A percentile compares a stretch with the other conserved stretches of the same genome.
Conservation (phyloP, 2,113 vertebrate species). For the Dendrocopos noguchii region DNA sequence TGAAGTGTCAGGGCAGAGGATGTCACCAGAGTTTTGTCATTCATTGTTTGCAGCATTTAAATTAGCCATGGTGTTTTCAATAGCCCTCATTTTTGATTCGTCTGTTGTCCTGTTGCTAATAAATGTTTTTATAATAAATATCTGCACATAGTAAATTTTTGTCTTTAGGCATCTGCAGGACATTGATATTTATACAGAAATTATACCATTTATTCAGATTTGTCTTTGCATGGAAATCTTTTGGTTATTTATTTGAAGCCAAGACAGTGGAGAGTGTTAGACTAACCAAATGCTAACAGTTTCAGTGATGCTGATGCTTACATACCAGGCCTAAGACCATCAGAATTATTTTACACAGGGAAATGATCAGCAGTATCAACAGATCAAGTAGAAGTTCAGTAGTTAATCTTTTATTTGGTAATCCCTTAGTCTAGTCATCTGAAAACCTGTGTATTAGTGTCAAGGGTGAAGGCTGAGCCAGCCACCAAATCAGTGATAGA, state of each 20-base stretch:
- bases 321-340: neutral
- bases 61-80: neutral
- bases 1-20: conserved; percentile 48
- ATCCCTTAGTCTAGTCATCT: neutral
- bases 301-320: neutral
- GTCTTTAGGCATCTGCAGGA: neutral
- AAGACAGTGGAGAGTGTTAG: neutral
- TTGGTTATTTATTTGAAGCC: neutral
- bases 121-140: neutral
- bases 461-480: no score
- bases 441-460: neutral
- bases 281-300: neutral
- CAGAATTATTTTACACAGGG: neutral
- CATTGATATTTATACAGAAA: neutral
- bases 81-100: neutral
- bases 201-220: neutral
- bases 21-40: conserved; percentile 12
- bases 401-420: neutral
- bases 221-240: neutral
- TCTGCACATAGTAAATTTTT: neutral
- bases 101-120: neutral
- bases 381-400: neutral
- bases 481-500: no score
- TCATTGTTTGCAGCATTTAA: conserved; percentile 45
- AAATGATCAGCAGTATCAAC: neutral